Percentiles rank a stretch among this genome's conserved stretches.
Evolutionary conservation across 2,113 vertebrate species (phyloP).

Genomic region (Phodopus roborovskii): DNA sequence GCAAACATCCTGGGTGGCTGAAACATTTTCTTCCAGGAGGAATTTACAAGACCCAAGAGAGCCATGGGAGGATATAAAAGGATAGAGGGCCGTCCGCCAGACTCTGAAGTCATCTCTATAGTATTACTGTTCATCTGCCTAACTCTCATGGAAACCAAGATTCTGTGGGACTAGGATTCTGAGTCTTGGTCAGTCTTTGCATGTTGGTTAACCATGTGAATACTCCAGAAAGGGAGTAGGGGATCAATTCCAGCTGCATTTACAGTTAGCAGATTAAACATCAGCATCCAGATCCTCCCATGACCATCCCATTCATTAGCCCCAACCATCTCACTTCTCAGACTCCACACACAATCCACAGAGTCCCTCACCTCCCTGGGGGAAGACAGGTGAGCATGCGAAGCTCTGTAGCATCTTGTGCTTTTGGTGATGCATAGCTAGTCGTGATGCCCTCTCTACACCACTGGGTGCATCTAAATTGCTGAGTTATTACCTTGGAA

Average conservation of each 20-base stretch:
- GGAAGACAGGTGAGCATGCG: neutral
- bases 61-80: neutral
- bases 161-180: neutral
- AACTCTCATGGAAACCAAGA: neutral
- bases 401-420: neutral
- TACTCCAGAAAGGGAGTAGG: neutral
- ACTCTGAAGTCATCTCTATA: neutral
- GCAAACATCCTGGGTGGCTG: neutral
- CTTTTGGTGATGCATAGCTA: neutral
- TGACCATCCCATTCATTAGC: neutral
- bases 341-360: neutral
- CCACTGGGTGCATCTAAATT: neutral
- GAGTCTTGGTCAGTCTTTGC: neutral
- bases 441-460: neutral
- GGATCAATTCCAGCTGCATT: neutral
- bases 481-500: slow-evolving; percentile 45
- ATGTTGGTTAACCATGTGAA: neutral
- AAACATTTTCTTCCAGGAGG: slow-evolving; percentile 8
- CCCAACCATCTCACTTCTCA: neutral
- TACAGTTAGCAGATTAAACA: neutral
- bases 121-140: neutral
- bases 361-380: neutral
- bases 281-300: neutral
- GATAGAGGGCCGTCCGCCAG: neutral
- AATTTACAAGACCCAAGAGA: neutral